A percentile compares a stretch with the other conserved stretches of the same genome.
Conservation (phyloP, 2,888 invertebrate species). For the Hyppa rectilinea region DNA sequence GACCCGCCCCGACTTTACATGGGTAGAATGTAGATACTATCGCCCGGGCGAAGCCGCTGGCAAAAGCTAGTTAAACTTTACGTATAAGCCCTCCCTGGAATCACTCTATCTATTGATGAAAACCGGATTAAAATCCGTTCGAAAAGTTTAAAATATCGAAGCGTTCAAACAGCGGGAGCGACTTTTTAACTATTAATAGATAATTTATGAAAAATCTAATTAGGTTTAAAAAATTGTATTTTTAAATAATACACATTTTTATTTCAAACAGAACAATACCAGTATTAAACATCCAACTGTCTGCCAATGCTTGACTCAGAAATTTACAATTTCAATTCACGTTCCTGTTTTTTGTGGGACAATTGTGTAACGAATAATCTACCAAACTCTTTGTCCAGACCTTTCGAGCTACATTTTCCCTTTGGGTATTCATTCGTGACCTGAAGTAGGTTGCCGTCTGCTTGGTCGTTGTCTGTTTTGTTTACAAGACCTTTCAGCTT, state of each 20-base stretch:
- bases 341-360: constrained; percentile 41
- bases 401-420: constrained; percentile 54
- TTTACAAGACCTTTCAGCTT: constrained; percentile 66
- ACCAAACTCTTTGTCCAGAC: constrained; percentile 51
- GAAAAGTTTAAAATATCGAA: no score
- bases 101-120: no score
- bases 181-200: no score
- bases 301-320: constrained; percentile 13
- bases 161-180: no score
- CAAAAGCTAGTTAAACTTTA: no score
- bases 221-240: background rate
- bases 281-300: constrained; percentile 19
- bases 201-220: background rate
- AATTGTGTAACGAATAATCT: constrained; percentile 49
- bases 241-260: constrained; percentile 14
- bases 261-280: background rate
- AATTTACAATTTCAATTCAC: constrained; percentile 45
- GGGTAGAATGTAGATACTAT: no score
- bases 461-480: constrained; percentile 67
- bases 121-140: no score
- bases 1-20: no score
- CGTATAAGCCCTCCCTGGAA: no score
- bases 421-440: constrained; percentile 60
- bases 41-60: no score
- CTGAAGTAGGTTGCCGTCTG: constrained; percentile 52